These are phyloP conservation scores for Eubasilissa splendida DNA, from an alignment of 2,888 invertebrate genomes.

Conservation along the genomic window DNA sequence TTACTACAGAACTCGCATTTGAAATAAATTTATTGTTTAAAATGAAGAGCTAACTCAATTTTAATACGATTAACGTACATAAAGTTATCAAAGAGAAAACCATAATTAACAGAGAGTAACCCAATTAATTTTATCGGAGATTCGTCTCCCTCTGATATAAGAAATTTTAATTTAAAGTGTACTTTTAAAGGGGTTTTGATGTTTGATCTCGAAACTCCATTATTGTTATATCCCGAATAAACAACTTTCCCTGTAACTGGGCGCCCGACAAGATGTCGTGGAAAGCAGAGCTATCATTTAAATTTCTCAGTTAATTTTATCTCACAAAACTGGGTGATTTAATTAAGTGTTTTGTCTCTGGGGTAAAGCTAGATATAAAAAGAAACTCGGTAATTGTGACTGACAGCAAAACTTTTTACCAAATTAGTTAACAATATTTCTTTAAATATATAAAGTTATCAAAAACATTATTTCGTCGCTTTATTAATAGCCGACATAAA, in stretches of 20 bases:
- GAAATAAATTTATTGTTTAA: too few relatives aligned
- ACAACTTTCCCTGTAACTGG: slow-evolving; percentile 3
- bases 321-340: too few relatives aligned
- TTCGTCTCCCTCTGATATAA: slow-evolving; percentile 1
- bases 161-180: slow-evolving; percentile 15
- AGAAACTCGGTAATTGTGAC: too few relatives aligned
- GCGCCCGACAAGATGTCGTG: background rate
- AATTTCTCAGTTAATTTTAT: background rate
- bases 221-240: slow-evolving; percentile 19
- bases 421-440: too few relatives aligned
- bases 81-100: slow-evolving; percentile 14
- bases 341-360: too few relatives aligned
- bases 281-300: slow-evolving; percentile 11
- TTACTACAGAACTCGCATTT: too few relatives aligned
- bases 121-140: slow-evolving; percentile 9
- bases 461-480: too few relatives aligned
- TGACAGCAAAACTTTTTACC: too few relatives aligned
- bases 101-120: background rate
- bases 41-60: too few relatives aligned
- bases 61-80: background rate
- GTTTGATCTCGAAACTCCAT: slow-evolving; percentile 27
- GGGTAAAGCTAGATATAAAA: too few relatives aligned
- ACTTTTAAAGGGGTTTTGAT: slow-evolving; percentile 24
- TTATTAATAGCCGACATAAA: too few relatives aligned
- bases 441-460: too few relatives aligned